Evolutionary conservation across 2,113 vertebrate genomes (phyloP), one percentile per base, ranked within the genome.

Genomic region (Merops nubicus): DNA sequence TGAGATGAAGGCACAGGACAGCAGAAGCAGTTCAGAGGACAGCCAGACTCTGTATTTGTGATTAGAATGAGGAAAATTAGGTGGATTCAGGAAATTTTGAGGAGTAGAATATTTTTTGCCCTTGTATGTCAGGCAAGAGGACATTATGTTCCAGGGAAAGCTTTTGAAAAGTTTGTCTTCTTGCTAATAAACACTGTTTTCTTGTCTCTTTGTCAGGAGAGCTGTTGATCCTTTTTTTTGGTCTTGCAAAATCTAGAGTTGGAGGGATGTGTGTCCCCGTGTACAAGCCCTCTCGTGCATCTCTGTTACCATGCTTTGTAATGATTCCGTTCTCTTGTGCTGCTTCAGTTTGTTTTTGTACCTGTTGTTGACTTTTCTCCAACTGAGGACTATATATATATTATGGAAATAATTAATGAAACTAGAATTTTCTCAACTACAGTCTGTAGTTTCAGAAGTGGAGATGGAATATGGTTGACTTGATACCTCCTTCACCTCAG

Each of bases 351-450:
- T n/a, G n/a, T n/a, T n/a, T n/a, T n/a, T n/a, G n/a, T n/a, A n/a
- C 62, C 17, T 77, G 6, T 28, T 53, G 29, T 36, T 70, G 45
- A 43, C 20, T 3, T 81, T 42, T 77, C 16, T 67, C 28, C 13
- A 11, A 28, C 47, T 54, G 14, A 84, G 54, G 26, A 17, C 33
- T 59, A 3, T 13, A 23, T 64, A 18, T 31, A 33, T 81, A 68
- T 78, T 94, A 91, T n/a, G 76, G 45, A 92, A 89, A 87, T 92
- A 87, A 77, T 91, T 96, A 78, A 84, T 88, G 60, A 78, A 92
- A 92, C 51, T 85, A 70, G 63, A 60, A 84, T 94, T 77, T 92
- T 64, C 40, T 87, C 64, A 54, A 5, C 26, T 57, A n/a, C 36
- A 65, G 40, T 69, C 38, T 15, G 5, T 67, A 15, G 14, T 34